Evolutionary conservation across 1,140 invertebrate species (phyloP).

Genomic region (Zelostemma sp.): DNA sequence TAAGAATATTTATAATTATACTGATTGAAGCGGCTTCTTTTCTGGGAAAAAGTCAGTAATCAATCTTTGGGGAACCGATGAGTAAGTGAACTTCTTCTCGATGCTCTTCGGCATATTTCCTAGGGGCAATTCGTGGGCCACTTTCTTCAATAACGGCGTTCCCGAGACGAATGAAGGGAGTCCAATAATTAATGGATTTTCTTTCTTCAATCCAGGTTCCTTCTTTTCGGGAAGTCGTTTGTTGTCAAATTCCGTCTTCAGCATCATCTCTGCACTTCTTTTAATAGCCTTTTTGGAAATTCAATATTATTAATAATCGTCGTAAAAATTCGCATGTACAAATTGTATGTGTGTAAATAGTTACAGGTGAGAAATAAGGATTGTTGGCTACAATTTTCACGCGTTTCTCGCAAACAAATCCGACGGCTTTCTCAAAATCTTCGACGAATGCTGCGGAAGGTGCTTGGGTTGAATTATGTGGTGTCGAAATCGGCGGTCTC

Average conservation of each 20-base stretch:
- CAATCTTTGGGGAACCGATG: background rate
- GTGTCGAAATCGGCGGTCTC: background rate
- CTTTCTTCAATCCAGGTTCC: background rate
- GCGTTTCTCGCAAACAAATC: background rate
- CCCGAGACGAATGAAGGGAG: background rate
- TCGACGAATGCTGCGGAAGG: background rate
- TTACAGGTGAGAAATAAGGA: background rate
- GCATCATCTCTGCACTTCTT: too few species aligned
- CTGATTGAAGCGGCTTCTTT: slow-evolving; percentile 2
- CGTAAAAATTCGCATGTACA: background rate
- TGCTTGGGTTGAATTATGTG: background rate
- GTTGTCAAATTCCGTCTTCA: background rate
- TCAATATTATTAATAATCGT: too few species aligned
- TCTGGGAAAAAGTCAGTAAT: background rate
- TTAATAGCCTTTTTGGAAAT: too few species aligned
- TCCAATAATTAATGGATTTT: background rate
- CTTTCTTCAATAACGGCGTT: background rate
- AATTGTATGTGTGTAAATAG: too few species aligned
- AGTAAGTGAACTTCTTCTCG: background rate
- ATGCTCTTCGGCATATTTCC: background rate
- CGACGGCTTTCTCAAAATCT: background rate
- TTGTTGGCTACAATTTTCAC: background rate
- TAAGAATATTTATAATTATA: too few species aligned
- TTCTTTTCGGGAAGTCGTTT: background rate
- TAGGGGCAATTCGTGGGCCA: background rate